Conservation (phyloP, 2,797 vertebrate genomes). For the Nasua narica region DNA sequence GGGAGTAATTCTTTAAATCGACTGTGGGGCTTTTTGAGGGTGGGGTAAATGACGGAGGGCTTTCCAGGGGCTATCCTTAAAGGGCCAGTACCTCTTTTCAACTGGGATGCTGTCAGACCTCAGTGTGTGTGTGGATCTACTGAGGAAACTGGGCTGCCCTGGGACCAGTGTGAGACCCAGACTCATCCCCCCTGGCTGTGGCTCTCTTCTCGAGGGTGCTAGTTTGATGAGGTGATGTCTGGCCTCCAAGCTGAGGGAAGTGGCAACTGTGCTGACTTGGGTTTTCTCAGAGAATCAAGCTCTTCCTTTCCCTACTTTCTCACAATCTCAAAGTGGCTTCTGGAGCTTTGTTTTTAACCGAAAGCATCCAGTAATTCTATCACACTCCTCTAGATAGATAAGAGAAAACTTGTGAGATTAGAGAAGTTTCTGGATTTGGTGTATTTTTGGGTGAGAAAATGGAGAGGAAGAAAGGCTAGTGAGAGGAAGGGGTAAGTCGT, state of each 20-base stretch:
- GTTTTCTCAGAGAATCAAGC: not conserved
- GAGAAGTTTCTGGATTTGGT: conserved; percentile 31
- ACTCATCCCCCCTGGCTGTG: not conserved
- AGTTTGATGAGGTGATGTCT: conserved; percentile 40
- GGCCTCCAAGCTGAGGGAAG: conserved; percentile 1
- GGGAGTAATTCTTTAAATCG: not conserved
- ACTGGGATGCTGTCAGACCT: not conserved
- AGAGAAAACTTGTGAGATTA: not conserved
- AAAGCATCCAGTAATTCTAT: not conserved
- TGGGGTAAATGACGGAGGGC: not conserved
- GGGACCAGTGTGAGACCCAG: not conserved
- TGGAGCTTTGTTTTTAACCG: not conserved
- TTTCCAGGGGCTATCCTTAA: conserved; percentile 57
- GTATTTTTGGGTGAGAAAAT: not conserved
- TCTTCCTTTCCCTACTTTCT: conserved; percentile 14
- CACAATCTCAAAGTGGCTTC: not conserved
- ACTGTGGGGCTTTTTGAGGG: conserved; percentile 1
- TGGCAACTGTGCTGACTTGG: not conserved
- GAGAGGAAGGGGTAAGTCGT: not conserved
- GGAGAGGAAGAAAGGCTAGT: not conserved
- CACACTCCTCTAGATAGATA: not conserved
- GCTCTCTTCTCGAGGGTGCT: not conserved
- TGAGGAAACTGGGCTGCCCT: not conserved
- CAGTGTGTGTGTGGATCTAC: not conserved
- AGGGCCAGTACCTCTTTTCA: conserved; percentile 37